Evolutionary conservation across 2,797 vertebrate species (phyloP).

Genomic region (Scleropages formosus): DNA sequence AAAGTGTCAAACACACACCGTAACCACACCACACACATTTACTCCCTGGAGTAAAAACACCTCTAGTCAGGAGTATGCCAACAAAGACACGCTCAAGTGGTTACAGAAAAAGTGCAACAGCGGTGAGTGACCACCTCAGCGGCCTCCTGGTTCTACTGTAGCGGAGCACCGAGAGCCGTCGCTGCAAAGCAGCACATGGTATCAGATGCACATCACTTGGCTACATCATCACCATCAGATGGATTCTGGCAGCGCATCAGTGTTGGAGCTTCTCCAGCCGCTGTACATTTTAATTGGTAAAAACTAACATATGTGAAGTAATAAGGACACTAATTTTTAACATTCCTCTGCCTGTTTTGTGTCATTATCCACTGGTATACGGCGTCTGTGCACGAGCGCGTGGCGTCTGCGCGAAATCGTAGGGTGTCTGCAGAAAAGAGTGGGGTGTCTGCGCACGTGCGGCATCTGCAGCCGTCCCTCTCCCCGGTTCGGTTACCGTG

Average conservation of each 20-base stretch:
- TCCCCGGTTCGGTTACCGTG: too few species aligned
- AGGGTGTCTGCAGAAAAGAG: conserved; percentile 32
- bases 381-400: conserved; percentile 29
- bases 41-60: too few species aligned
- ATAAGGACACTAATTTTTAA: conserved; percentile 51
- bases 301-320: conserved; percentile 53
- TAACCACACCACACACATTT: conserved; percentile 24
- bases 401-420: too few species aligned
- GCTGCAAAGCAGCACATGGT: conserved; percentile 56
- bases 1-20: conserved; percentile 52
- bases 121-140: conserved; percentile 69
- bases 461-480: neutral
- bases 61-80: conserved; percentile 38
- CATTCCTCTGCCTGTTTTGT: conserved; percentile 41
- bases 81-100: conserved; percentile 23
- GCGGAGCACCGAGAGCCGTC: conserved; percentile 56
- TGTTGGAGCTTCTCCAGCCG: conserved; percentile 45
- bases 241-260: conserved; percentile 43
- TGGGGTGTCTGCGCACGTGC: conserved; percentile 16
- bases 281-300: conserved; percentile 60
- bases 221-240: conserved; percentile 37
- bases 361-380: conserved; percentile 60
- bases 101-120: conserved; percentile 43
- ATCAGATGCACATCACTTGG: conserved; percentile 52
- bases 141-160: conserved; percentile 62